Conservation (phyloP, 2,888 invertebrate genomes). For the Actias luna region DNA sequence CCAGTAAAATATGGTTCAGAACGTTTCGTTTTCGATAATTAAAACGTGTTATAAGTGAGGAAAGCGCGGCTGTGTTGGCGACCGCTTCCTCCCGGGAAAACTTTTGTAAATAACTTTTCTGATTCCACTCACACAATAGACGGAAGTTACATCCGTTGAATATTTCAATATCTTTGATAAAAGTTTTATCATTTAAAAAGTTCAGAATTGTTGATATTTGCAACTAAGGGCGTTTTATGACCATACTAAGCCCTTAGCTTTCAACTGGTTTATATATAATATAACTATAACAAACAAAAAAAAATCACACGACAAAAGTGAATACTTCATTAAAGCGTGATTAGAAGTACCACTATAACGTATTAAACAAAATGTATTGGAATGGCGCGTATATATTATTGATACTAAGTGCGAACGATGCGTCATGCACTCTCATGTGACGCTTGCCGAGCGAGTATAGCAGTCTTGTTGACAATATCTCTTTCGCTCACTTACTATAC, state of each 20-base stretch:
- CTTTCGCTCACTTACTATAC: too few relatives aligned
- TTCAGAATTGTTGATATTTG: neutral
- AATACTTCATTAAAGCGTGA: too few relatives aligned
- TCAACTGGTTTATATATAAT: neutral
- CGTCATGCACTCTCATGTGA: too few relatives aligned
- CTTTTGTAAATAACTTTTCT: neutral
- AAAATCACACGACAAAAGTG: too few relatives aligned
- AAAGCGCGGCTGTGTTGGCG: neutral
- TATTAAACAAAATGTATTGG: too few relatives aligned
- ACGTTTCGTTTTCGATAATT: neutral
- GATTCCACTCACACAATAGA: conserved; percentile 3
- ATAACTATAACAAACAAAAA: too few relatives aligned
- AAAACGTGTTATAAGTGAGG: neutral
- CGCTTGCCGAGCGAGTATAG: too few relatives aligned
- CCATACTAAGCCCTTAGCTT: neutral
- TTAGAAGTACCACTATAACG: too few relatives aligned
- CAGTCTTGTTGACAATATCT: too few relatives aligned
- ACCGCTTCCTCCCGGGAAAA: neutral
- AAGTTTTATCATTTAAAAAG: conserved; percentile 7
- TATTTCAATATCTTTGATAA: conserved; percentile 5
- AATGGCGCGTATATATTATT: too few relatives aligned
- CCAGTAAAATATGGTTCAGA: neutral
- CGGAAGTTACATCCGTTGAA: conserved; percentile 1
- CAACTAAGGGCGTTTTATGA: too few relatives aligned
- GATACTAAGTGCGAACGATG: too few relatives aligned